Evolutionary conservation across 2,113 vertebrate genomes (phyloP).

Genomic region (Epinephelus fuscoguttatus): DNA sequence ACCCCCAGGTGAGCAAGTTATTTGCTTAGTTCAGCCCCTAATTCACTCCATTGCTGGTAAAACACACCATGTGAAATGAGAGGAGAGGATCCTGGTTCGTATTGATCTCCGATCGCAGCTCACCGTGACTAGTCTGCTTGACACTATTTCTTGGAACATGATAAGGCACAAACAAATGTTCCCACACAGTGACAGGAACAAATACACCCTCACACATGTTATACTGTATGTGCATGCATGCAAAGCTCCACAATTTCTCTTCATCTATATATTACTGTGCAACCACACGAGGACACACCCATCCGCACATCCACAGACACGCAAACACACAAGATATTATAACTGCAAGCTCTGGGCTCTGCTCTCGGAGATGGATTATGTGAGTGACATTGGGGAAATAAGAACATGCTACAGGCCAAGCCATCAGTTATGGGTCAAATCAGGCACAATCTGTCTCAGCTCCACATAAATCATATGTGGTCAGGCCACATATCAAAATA

Average conservation of each 20-base stretch:
- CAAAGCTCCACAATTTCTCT: conserved; percentile 14
- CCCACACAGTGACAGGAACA: conserved; percentile 16
- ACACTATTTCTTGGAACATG: conserved; percentile 54
- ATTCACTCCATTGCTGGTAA: conserved; percentile 66
- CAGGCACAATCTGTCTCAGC: conserved; percentile 73
- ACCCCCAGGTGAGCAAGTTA: conserved; percentile 67
- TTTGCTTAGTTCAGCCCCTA: conserved; percentile 70
- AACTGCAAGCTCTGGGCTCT: conserved; percentile 54
- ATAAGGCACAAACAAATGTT: conserved; percentile 46
- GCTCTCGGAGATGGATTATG: conserved; percentile 79
- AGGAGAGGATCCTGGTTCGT: conserved; percentile 46
- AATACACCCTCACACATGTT: neutral
- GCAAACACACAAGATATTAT: conserved; percentile 55
- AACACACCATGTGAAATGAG: conserved; percentile 70
- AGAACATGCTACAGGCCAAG: conserved; percentile 80
- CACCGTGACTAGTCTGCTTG: conserved; percentile 34
- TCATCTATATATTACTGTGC: conserved; percentile 22
- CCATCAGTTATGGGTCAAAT: conserved; percentile 85
- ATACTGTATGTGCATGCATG: neutral
- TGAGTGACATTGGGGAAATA: conserved; percentile 86
- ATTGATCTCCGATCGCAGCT: conserved; percentile 65
- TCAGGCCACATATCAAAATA: conserved; percentile 58
- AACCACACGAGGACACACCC: conserved; percentile 17
- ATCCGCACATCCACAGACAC: conserved; percentile 43
- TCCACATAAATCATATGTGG: conserved; percentile 76